Conservation (phyloP, 2,888 invertebrate genomes). For the Campaea margaritaria region DNA sequence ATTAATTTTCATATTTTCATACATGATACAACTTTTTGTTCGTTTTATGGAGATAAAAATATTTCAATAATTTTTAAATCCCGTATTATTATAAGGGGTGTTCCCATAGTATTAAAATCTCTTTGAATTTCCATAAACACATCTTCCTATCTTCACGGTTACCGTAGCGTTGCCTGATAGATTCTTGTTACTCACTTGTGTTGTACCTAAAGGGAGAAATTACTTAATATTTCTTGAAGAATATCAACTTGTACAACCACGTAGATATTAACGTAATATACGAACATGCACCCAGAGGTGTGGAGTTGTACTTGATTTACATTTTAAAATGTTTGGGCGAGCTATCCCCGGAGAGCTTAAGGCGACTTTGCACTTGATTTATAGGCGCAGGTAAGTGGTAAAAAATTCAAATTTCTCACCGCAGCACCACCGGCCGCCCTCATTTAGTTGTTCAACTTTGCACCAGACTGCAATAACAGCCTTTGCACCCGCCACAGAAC, state of each 20-base stretch:
- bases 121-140: no score
- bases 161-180: no score
- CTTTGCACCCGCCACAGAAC: slow-evolving; percentile 36
- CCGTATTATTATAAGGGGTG: no score
- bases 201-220: no score
- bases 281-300: slow-evolving; percentile 33
- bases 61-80: no score
- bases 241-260: not conserved
- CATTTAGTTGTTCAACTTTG: slow-evolving; percentile 60
- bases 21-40: no score
- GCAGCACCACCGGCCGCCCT: slow-evolving; percentile 49
- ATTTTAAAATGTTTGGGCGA: slow-evolving; percentile 79
- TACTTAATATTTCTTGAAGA: not conserved
- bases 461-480: slow-evolving; percentile 65
- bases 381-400: slow-evolving; percentile 81
- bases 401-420: slow-evolving; percentile 80
- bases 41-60: no score
- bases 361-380: slow-evolving; percentile 80
- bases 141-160: no score
- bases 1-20: no score
- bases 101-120: no score
- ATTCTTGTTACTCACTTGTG: no score
- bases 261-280: slow-evolving; percentile 14
- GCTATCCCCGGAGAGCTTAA: slow-evolving; percentile 75
- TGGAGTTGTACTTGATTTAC: slow-evolving; percentile 71